These are phyloP conservation scores for Xyrauchen texanus DNA, from an alignment of 2,113 vertebrate species.

Conservation along the genomic window DNA sequence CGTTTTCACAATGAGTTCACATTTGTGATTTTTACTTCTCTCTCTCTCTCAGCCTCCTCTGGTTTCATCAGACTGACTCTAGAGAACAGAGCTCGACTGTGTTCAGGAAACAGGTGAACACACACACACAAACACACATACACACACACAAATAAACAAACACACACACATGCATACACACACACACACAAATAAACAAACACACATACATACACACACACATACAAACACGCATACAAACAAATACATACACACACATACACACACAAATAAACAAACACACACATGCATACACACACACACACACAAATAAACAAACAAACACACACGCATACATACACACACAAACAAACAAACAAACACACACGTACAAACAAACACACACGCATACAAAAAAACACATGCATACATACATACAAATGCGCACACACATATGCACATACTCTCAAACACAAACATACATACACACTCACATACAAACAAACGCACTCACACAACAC, in stretches of 20 bases:
- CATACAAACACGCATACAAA: not conserved
- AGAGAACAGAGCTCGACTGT: constrained; percentile 87
- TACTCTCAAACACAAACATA: too few species aligned
- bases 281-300: not conserved
- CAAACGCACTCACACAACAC: too few species aligned
- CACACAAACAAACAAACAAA: not conserved
- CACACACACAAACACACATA: constrained; percentile 34
- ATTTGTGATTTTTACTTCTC: not conserved
- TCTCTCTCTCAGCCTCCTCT: constrained; percentile 78
- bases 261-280: too few species aligned
- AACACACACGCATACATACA: not conserved
- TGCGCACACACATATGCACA: too few species aligned
- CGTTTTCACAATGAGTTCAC: too few species aligned
- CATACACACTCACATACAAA: too few species aligned
- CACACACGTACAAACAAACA: not conserved
- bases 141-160: constrained; percentile 18
- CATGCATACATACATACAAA: too few species aligned
- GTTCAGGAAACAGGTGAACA: constrained; percentile 81
- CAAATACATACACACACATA: constrained; percentile 4
- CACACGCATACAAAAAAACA: not conserved
- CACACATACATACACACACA: not conserved
- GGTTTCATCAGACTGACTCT: constrained; percentile 86
- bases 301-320: not conserved
- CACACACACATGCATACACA: not conserved
- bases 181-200: too few species aligned